These are phyloP conservation scores for Ammodytes dubius DNA, from an alignment of 2,113 vertebrate species.

Conservation along the genomic window DNA sequence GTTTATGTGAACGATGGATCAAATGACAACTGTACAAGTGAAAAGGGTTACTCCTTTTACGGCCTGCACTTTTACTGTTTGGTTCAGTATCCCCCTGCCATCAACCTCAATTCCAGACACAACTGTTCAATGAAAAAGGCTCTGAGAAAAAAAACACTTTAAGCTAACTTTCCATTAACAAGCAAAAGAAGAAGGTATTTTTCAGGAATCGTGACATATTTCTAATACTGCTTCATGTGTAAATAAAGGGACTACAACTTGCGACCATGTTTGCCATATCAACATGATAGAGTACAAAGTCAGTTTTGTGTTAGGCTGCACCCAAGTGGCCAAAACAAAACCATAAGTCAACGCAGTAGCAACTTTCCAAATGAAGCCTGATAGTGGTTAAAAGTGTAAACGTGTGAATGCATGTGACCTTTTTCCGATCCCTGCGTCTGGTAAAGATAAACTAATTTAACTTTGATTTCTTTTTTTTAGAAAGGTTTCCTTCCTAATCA, in stretches of 20 bases:
- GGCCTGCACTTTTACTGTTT: too few species aligned
- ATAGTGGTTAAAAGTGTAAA: not conserved
- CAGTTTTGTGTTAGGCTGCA: not conserved
- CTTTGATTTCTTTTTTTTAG: not conserved
- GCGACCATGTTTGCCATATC: not conserved
- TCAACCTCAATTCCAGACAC: too few species aligned
- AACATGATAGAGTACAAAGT: not conserved
- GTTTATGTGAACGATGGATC: not conserved
- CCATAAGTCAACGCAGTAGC: not conserved
- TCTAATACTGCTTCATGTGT: not conserved
- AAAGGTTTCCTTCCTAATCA: not conserved
- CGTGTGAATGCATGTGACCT: not conserved
- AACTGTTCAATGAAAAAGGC: too few species aligned
- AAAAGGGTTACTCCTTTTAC: not conserved
- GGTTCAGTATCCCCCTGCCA: too few species aligned
- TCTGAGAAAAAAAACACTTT: too few species aligned
- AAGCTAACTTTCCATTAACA: too few species aligned
- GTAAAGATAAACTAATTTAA: not conserved
- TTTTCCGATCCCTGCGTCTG: not conserved
- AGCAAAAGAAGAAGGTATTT: not conserved
- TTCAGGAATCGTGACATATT: not conserved
- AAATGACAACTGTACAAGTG: not conserved
- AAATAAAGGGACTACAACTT: not conserved
- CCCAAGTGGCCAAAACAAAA: not conserved
- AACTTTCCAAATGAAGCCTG: not conserved